Base-by-base conservation (phyloP, 37 sponge, comb jelly and placozoan genomes). In the Ianthella basta region DNA sequence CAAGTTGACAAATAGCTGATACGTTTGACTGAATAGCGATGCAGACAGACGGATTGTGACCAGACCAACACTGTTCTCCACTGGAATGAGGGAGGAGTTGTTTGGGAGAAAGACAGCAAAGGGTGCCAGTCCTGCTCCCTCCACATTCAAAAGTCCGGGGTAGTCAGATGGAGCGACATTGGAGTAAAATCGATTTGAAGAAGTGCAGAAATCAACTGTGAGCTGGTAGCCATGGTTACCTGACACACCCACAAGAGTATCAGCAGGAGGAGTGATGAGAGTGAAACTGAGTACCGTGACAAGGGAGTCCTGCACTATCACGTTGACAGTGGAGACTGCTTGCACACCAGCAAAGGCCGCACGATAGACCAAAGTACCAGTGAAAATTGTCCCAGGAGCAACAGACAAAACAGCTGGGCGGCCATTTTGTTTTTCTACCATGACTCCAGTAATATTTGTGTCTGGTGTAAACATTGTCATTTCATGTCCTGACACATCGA, bases 1-100 rank as follows among this genome's bases (percentile, higher is more conserved):
- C 13, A 95, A 86, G 44, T 95, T 90, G 21, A 91, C 91, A 41
- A 35, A 70, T 10, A 19, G 44, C 0, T 10, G 25, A 75, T n/a
- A 24, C n/a, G 72, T 8, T 4, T 21, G 36, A 70, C 36, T 70
- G 2, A 19, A 23, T 50, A 44, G 50, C 8, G 50, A 3, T 8
- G 50, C 8, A 8, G 50, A 44, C 50, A 44, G 6, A 44, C 50
- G 3, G 16, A 91, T 67, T 0, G 65, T 3, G 0, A 55, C 77
- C 70, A 13, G 82, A 34, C 56, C 39, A 5, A 36, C 30, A 29
- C 85, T 63, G 82, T 91, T 91, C 5, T n/a, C 30, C 29, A 84
- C 57, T n/a, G 88, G 91, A 15, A 25, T 41, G 32, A 87, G 77
- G 20, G 34, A 16, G 16, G 87, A 87, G 32, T 59, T 30, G 5